Evolutionary conservation across 2,888 invertebrate species (phyloP).

Genomic region (Auanema freiburgensis): DNA sequence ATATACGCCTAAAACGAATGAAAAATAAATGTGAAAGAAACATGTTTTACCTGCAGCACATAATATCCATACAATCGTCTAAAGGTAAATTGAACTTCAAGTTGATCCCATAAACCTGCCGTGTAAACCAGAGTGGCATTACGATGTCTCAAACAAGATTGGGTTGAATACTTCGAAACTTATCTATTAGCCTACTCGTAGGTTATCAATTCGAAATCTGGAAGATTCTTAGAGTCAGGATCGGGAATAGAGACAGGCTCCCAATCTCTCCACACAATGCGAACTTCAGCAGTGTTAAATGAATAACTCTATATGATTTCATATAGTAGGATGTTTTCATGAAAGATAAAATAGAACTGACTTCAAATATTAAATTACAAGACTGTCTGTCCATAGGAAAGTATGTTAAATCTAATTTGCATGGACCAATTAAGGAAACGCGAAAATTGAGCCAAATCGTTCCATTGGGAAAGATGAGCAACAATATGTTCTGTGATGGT

Average conservation of each 20-base stretch:
- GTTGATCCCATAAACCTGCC: slow-evolving; percentile 64
- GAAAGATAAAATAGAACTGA: slow-evolving; percentile 15
- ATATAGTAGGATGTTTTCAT: not conserved
- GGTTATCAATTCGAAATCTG: slow-evolving; percentile 61
- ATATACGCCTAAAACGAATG: slow-evolving; percentile 55
- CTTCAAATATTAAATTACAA: slow-evolving; percentile 63
- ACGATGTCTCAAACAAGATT: slow-evolving; percentile 37
- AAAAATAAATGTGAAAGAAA: not conserved
- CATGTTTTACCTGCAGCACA: slow-evolving; percentile 52
- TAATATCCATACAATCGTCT: slow-evolving; percentile 63
- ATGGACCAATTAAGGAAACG: slow-evolving; percentile 57
- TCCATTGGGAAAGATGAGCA: slow-evolving; percentile 63
- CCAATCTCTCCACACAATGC: slow-evolving; percentile 63
- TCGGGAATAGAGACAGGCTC: slow-evolving; percentile 63
- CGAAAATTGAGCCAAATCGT: slow-evolving; percentile 62
- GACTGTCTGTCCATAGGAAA: slow-evolving; percentile 64
- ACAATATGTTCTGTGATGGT: slow-evolving; percentile 60
- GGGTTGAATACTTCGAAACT: slow-evolving; percentile 1
- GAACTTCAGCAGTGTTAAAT: slow-evolving; percentile 64
- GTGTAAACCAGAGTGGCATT: slow-evolving; percentile 61
- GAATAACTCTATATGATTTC: slow-evolving; percentile 55
- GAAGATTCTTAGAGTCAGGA: slow-evolving; percentile 58
- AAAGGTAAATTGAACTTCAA: slow-evolving; percentile 62
- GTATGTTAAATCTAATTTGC: slow-evolving; percentile 58
- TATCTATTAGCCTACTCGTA: slow-evolving; percentile 25